Conservation (phyloP, 2,888 invertebrate genomes). For the Galeopsomyia nigrocyanea region DNA sequence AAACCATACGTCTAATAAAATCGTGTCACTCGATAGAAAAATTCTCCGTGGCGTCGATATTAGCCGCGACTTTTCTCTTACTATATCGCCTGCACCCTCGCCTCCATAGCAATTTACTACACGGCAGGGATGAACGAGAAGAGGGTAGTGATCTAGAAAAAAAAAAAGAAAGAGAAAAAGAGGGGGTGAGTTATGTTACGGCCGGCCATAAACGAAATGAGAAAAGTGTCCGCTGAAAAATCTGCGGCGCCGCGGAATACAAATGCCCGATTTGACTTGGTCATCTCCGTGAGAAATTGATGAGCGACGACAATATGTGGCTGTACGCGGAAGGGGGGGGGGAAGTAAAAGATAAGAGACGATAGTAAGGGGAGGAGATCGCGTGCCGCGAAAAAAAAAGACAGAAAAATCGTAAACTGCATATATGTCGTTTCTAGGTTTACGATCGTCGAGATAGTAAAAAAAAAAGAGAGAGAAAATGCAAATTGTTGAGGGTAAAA, state of each 20-base stretch:
- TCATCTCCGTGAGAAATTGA: conserved; percentile 29
- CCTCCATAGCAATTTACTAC: too few species aligned
- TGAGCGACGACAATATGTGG: conserved; percentile 35
- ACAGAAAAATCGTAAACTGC: conserved; percentile 39
- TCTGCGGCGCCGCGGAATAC: conserved; percentile 64
- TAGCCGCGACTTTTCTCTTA: too few species aligned
- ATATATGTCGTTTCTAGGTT: conserved; percentile 35
- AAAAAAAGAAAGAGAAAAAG: too few species aligned
- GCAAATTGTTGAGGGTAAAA: too few species aligned
- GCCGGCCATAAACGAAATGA: conserved; percentile 66
- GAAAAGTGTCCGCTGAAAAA: conserved; percentile 67
- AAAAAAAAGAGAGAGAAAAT: not conserved
- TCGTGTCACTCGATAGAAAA: too few species aligned
- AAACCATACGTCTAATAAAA: too few species aligned
- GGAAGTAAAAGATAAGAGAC: too few species aligned
- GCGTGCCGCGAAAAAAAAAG: not conserved
- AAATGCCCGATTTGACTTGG: conserved; percentile 63
- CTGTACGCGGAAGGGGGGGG: not conserved
- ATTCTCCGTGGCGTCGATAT: too few species aligned
- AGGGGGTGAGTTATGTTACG: conserved; percentile 61
- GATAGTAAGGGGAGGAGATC: too few species aligned
- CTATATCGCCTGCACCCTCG: too few species aligned
- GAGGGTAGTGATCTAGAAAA: conserved; percentile 54
- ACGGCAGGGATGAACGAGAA: not conserved
- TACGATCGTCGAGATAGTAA: conserved; percentile 41